Conservation (phyloP, 1,140 invertebrate species). For the Archegozetes longisetosus region DNA sequence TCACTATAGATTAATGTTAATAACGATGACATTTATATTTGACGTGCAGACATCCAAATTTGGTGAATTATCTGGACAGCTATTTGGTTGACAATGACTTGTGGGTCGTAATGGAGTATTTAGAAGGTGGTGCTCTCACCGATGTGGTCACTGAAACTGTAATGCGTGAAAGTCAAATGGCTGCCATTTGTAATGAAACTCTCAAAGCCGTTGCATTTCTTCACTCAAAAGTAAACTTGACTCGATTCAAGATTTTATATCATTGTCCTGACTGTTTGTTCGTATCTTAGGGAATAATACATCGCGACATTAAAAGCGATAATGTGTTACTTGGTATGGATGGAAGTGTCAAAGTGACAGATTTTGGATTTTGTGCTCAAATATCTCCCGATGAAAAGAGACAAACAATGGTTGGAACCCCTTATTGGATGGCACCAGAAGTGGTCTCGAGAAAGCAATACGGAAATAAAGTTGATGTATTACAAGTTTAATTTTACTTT, state of each 20-base stretch:
- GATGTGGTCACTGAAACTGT: slow-evolving; percentile 95
- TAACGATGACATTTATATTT: too few species aligned
- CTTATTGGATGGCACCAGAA: slow-evolving; percentile 77
- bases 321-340: slow-evolving; percentile 93
- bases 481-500: too few species aligned
- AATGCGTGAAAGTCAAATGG: slow-evolving; percentile 94
- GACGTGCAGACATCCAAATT: slow-evolving; percentile 65
- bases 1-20: too few species aligned
- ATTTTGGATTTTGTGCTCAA: slow-evolving; percentile 86
- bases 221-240: slow-evolving; percentile 21
- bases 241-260: not conserved
- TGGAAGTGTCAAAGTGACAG: slow-evolving; percentile 88
- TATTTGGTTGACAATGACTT: slow-evolving; percentile 72
- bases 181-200: slow-evolving; percentile 81
- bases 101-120: slow-evolving; percentile 86
- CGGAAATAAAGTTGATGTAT: slow-evolving; percentile 42
- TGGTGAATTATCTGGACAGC: slow-evolving; percentile 90
- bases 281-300: slow-evolving; percentile 47
- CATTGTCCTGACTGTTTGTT: not conserved
- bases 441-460: slow-evolving; percentile 43
- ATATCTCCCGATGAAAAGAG: slow-evolving; percentile 67
- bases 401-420: slow-evolving; percentile 76
- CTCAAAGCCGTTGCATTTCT: slow-evolving; percentile 67
- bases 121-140: slow-evolving; percentile 87
- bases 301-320: slow-evolving; percentile 88